Evolutionary conservation across 2,113 vertebrate genomes (phyloP).

Genomic region (Damaliscus lunatus): DNA sequence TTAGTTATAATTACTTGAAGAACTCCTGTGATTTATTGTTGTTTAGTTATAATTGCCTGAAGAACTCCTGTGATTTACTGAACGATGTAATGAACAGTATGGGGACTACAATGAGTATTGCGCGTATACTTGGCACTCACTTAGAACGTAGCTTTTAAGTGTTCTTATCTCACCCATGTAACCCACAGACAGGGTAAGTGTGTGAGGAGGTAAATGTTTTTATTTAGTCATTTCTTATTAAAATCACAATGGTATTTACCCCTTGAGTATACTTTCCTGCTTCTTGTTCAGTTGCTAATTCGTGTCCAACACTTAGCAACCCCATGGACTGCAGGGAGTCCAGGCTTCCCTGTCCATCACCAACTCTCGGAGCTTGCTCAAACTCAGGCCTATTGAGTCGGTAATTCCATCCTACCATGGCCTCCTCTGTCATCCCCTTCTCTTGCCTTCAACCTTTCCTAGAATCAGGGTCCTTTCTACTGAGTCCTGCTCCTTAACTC

Average conservation of each 20-base stretch:
- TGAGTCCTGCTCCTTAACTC: neutral
- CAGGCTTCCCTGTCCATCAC: neutral
- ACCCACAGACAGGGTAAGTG: neutral
- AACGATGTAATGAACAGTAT: neutral
- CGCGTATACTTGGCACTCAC: accelerated
- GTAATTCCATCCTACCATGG: neutral
- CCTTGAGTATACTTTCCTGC: neutral
- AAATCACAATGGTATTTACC: neutral
- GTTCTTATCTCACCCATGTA: neutral
- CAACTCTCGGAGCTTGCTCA: neutral
- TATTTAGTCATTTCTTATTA: neutral
- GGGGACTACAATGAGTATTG: no score
- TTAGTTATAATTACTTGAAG: neutral
- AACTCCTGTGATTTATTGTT: neutral
- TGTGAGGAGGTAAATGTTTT: neutral
- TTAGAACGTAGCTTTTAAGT: neutral
- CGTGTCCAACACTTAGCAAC: accelerated
- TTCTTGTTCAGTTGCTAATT: neutral
- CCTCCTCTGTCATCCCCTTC: neutral
- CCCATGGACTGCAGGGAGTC: neutral
- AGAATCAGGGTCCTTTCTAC: neutral
- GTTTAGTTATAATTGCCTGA: neutral
- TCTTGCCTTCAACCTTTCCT: neutral
- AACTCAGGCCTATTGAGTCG: neutral
- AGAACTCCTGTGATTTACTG: neutral